Conservation (phyloP, 2,797 vertebrate genomes). For the Caiman crocodilus region DNA sequence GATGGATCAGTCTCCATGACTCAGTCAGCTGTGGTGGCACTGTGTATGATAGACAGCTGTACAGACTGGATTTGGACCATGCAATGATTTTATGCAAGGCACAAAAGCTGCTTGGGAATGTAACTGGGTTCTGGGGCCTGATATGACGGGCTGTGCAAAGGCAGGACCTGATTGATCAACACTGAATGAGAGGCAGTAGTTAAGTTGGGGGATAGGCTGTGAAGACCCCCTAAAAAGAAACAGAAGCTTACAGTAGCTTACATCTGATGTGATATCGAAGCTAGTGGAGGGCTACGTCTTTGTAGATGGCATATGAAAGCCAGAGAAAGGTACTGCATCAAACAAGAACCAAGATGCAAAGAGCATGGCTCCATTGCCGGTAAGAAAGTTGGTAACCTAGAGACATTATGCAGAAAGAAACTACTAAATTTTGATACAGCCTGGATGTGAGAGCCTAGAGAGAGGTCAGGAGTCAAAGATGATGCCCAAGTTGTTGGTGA, state of each 20-base stretch:
- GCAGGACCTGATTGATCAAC: slow-evolving; percentile 24
- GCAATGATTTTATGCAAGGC: not conserved
- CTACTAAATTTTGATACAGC: not conserved
- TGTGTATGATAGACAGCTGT: too few species aligned
- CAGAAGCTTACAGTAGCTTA: not conserved
- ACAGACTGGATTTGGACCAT: too few species aligned
- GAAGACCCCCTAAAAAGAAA: slow-evolving; percentile 30
- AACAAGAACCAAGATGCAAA: slow-evolving; percentile 25
- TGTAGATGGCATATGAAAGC: not conserved
- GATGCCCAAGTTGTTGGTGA: not conserved
- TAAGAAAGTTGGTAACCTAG: not conserved
- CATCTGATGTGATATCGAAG: not conserved
- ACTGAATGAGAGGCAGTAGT: slow-evolving; percentile 1
- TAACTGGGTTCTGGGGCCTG: slow-evolving; percentile 51
- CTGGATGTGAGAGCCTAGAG: not conserved
- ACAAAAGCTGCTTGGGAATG: slow-evolving; percentile 43
- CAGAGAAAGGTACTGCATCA: not conserved
- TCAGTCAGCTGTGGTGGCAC: too few species aligned
- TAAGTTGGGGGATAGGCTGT: not conserved
- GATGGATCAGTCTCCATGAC: too few species aligned
- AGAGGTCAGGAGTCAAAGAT: slow-evolving; percentile 19
- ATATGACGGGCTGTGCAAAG: slow-evolving; percentile 36
- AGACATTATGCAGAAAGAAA: not conserved
- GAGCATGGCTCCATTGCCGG: not conserved
- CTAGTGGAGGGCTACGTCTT: not conserved